Conservation (phyloP, 1,140 invertebrate genomes). For the Brachionus paranguensis region DNA sequence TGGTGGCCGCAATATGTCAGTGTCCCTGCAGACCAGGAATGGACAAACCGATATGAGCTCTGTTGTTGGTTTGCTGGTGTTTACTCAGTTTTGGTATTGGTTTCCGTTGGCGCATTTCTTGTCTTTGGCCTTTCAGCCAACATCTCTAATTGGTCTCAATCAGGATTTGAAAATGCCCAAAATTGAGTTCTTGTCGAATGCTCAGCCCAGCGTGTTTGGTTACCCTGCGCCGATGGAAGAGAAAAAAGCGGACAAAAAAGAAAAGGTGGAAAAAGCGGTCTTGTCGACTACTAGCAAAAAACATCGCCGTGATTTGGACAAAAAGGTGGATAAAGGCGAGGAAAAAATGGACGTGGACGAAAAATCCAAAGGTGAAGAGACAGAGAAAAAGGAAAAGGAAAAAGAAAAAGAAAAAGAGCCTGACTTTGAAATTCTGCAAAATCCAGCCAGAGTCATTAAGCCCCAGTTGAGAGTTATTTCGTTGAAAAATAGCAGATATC, state of each 20-base stretch:
- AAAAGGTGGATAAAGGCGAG: conserved; percentile 52
- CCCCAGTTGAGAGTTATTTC: conserved; percentile 79
- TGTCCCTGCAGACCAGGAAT: conserved; percentile 87
- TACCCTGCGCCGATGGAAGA: conserved; percentile 94
- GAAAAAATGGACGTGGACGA: conserved; percentile 62
- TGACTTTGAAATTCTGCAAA: conserved; percentile 80
- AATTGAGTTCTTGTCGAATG: conserved; percentile 82
- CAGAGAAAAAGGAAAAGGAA: conserved; percentile 48
- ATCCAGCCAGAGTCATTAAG: conserved; percentile 86
- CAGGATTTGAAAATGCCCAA: conserved; percentile 94
- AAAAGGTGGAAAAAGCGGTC: conserved; percentile 88
- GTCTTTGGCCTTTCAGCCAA: conserved; percentile 89
- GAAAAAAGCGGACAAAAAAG: conserved; percentile 78
- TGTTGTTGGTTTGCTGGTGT: conserved; percentile 93
- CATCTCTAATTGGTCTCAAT: conserved; percentile 88
- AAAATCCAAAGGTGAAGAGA: conserved; percentile 46
- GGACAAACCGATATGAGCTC: conserved; percentile 95
- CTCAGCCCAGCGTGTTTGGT: conserved; percentile 86
- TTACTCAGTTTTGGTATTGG: conserved; percentile 99
- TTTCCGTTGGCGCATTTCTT: conserved; percentile 93
- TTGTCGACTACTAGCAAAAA: conserved; percentile 85
- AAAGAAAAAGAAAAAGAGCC: conserved; percentile 62
- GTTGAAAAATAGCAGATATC: conserved; percentile 73
- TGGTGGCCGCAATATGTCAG: conserved; percentile 90
- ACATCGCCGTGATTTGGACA: conserved; percentile 47